A percentile compares a stretch with the other conserved stretches of the same genome.
Evolutionary conservation across 2,888 invertebrate genomes (phyloP).

Genomic region (Spisula solida): DNA sequence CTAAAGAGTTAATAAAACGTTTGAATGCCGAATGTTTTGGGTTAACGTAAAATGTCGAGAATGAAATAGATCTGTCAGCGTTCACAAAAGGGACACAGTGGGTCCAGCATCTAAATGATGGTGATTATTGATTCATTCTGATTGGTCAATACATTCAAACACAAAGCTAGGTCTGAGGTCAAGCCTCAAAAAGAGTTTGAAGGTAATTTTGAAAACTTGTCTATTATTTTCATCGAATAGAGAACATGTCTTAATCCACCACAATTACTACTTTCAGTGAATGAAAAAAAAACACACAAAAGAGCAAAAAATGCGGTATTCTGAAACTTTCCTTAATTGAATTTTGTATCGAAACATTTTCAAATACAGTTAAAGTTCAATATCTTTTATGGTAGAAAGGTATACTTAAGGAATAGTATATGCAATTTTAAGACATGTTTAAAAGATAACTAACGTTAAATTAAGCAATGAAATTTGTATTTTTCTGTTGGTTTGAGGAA

Average conservation of each 20-base stretch:
- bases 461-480: no score
- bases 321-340: background rate
- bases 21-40: conserved; percentile 60
- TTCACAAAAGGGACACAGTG: conserved; percentile 58
- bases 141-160: conserved; percentile 66
- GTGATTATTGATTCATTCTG: conserved; percentile 61
- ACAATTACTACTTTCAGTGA: conserved; percentile 34
- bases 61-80: conserved; percentile 72
- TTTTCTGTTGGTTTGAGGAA: no score
- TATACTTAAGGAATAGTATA: background rate
- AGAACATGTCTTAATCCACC: conserved; percentile 41
- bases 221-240: conserved; percentile 50
- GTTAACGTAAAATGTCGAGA: conserved; percentile 66
- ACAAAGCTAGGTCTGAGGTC: conserved; percentile 67
- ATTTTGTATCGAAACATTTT: background rate
- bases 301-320: conserved; percentile 7
- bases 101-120: conserved; percentile 61
- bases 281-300: conserved; percentile 27
- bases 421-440: background rate
- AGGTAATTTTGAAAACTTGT: conserved; percentile 47
- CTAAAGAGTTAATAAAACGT: conserved; percentile 64
- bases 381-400: background rate
- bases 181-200: conserved; percentile 61
- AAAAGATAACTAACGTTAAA: background rate
- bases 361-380: background rate